Conservation (phyloP, 2,113 vertebrate genomes). For the mouse (Mus musculus) region GRCm39 chr12:15585001-15585500, state of each 20-base stretch:
- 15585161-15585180: rapidly evolving
- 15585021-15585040: rapidly evolving
- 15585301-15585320: too few relatives aligned
- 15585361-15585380: neutral
- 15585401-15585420: rapidly evolving
- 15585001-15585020: rapidly evolving
- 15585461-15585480: neutral
- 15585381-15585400: neutral
- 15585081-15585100: neutral
- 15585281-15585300: rapidly evolving
- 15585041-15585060: neutral
- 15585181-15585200: too few relatives aligned
- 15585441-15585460: neutral
- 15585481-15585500: neutral
- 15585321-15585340: neutral
- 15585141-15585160: rapidly evolving
- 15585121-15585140: too few relatives aligned
- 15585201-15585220: rapidly evolving
- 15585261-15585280: too few relatives aligned
- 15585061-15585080: neutral
- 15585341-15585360: neutral
- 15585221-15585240: neutral
- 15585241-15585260: rapidly evolving
- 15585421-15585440: neutral
- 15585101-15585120: neutral